These are phyloP conservation scores for Ictidomys tridecemlineatus DNA, from an alignment of 2,113 vertebrate genomes.

Conservation along the genomic window DNA sequence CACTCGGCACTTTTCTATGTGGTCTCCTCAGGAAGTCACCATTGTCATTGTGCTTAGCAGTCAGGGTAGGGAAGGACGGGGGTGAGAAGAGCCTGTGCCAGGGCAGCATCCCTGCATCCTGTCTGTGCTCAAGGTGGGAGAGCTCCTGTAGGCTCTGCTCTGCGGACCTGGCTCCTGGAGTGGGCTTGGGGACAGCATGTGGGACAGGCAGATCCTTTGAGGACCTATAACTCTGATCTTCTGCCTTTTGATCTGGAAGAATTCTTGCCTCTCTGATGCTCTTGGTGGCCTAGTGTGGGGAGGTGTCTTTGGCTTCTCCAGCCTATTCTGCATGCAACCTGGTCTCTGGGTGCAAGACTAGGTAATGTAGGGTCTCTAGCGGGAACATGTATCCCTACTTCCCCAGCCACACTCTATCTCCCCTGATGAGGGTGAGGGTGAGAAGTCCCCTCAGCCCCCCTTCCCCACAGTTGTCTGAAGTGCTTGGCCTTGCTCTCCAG, in stretches of 20 bases:
- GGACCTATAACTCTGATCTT: neutral
- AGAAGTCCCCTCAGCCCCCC: no score
- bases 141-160: neutral
- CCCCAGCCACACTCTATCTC: fast-evolving
- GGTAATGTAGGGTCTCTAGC: neutral
- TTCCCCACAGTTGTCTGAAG: fast-evolving
- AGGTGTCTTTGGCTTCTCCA: neutral
- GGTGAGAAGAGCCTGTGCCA: neutral
- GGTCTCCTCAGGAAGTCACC: constrained; percentile 88
- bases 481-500: neutral
- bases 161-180: neutral
- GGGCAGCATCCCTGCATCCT: neutral
- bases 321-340: neutral
- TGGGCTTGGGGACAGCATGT: neutral
- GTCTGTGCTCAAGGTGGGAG: neutral
- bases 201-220: neutral
- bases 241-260: neutral
- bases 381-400: fast-evolving
- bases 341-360: neutral
- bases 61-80: constrained; percentile 83
- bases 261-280: neutral
- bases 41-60: constrained; percentile 90
- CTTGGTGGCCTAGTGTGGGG: neutral
- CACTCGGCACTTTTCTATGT: constrained; percentile 91
- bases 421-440: neutral